Evolutionary conservation across 2,797 vertebrate genomes (phyloP), one percentile per base, ranked within the genome.

Genomic region (Microctenopoma stevenorrisi): DNA sequence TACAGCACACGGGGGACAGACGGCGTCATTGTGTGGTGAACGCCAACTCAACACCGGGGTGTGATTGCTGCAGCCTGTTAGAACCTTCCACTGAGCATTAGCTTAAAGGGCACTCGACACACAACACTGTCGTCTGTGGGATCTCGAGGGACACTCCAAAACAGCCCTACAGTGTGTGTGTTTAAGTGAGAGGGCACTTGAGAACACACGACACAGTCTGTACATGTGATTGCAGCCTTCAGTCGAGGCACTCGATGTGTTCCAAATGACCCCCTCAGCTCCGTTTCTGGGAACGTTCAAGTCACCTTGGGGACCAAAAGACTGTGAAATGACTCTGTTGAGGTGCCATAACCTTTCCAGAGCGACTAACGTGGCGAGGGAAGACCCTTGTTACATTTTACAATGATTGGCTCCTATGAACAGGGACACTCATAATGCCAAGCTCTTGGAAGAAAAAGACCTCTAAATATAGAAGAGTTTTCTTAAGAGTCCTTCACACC

Each of bases 51-150:
- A 85, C 81, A 64, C 75, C 18, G 56, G 56, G 72, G 67, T 72
- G 46, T 76, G 83, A 87, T 72, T 73, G 85, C 86, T 43, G 60
- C 72, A 81, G 85, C 87, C 86, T 55, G 85, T 89, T 86, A 85
- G 84, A 63, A 72, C 78, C 67, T 77, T 88, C 82, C 79, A 66
- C 82, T 64, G 71, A 82, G 88, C 85, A 69, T 82, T 83, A 78
- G 84, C 80, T 84, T 82, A 88, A 85, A 91, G 90, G 85, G 76
- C 89, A 86, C 89, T 91, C 56, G 22, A 87, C 79, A 59, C 74
- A 70, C 54, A 51, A 16, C 85, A 68, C n/a, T 62, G 74, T 67
- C 43, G 71, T 71, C 78, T 35, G 73, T 71, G 77, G 63, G 81
- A 85, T 84, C 84, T 69, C 43, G 62, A 86, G 81, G 86, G 78